Evolutionary conservation across 2,888 invertebrate species (phyloP).

Genomic region (Caenorhabditis sp.): DNA sequence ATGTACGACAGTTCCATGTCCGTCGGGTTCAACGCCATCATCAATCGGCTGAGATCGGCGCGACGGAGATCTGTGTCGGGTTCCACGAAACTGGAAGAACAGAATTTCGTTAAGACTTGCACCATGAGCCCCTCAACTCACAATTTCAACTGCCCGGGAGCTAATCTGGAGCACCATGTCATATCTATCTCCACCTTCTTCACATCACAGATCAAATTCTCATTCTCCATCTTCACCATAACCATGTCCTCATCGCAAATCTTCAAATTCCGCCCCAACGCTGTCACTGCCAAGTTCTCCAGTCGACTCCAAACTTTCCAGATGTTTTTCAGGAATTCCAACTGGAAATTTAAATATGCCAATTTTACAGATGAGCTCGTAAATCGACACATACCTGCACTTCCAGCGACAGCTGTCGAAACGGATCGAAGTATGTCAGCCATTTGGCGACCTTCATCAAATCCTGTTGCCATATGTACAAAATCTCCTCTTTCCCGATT

Average conservation of each 20-base stretch:
- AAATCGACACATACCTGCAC: too few species aligned
- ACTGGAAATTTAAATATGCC: too few species aligned
- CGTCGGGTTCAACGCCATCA: slow-evolving; percentile 47
- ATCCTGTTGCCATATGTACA: slow-evolving; percentile 30
- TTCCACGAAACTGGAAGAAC: slow-evolving; percentile 42
- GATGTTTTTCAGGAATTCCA: slow-evolving; percentile 48
- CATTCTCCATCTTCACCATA: slow-evolving; percentile 22
- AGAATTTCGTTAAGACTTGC: too few species aligned
- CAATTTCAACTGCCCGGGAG: slow-evolving; percentile 34
- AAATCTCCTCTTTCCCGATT: slow-evolving; percentile 22
- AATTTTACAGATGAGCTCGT: too few species aligned
- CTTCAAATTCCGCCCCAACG: slow-evolving; percentile 16
- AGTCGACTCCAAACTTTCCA: slow-evolving; percentile 60
- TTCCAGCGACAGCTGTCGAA: slow-evolving; percentile 30
- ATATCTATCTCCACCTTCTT: slow-evolving; percentile 35
- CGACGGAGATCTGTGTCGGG: not conserved
- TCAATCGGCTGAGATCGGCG: slow-evolving; percentile 26
- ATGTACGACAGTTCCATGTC: slow-evolving; percentile 57
- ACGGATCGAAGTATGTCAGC: slow-evolving; percentile 59
- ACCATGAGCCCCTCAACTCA: too few species aligned
- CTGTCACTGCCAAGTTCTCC: slow-evolving; percentile 39
- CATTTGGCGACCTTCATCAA: slow-evolving; percentile 55
- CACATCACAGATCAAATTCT: slow-evolving; percentile 19
- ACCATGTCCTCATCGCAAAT: slow-evolving; percentile 10
- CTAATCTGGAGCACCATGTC: slow-evolving; percentile 40